Base-by-base conservation (phyloP, 2,113 vertebrate genomes). In the Galemys pyrenaicus region DNA sequence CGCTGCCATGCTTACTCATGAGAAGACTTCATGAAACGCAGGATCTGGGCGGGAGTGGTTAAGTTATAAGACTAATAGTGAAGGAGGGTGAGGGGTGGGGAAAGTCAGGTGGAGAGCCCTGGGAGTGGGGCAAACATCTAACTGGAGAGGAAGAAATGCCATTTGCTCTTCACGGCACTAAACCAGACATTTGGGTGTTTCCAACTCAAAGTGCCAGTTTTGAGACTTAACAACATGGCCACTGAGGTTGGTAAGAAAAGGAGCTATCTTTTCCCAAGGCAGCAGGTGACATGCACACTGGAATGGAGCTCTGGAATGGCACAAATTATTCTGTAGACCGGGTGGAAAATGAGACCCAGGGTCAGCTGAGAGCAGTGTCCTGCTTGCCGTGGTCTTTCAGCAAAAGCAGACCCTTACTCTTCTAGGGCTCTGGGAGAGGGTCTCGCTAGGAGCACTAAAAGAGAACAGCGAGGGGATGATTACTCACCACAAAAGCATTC, bases 91-190 rank as follows among this genome's bases (percentile, higher is more conserved):
- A 44, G 54, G 28, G 8, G 4, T 16, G 39, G 41, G 44, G 28
- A 74, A 46, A 68, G 62, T 24, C 30, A 13, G 5, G 12, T 28
- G 74, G 5, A 30, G 51, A 22, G 3, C 1, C 1, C 13, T 41
- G 5, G 28, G 2, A 15, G 5, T 19, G 10, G 26, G 5, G 32
- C 10, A 24, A 5, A 11, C 9, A 12, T 2, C 11, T 17, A 44
- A 62, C 1, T 62, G 19, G 4, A 35, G 35, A 51, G 15, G 64
- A n/a, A 15, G 13, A 67, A 11, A 1, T 81, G 17, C 26, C 58
- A n/a, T 54, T 56, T 91, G 15, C 62, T 39, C 10, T 85, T 39
- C 26, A 70, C 11, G 46, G 54, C 19, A 13, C 35, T 35, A 68
- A 75, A 12, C 11, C 54, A 71, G 30, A 11, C 56, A 37, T 82